Evolutionary conservation across 2,113 vertebrate genomes (phyloP).

Genomic region (Ptilonorhynchus violaceus): DNA sequence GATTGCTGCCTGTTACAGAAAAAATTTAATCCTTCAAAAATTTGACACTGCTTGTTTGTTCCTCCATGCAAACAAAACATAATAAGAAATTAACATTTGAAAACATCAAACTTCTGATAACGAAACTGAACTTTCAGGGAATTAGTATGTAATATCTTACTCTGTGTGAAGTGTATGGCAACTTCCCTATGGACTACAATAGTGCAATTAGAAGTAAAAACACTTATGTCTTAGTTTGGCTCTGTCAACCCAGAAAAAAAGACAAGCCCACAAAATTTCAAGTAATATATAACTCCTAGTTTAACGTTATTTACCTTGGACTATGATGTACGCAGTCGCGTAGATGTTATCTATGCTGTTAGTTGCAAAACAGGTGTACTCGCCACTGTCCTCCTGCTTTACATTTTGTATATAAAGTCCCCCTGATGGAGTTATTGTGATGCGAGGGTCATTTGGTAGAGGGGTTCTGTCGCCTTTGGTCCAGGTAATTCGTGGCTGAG

Average conservation of each 20-base stretch:
- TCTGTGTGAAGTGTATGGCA: neutral
- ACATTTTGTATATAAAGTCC: slow-evolving; percentile 94
- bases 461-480: slow-evolving; percentile 87
- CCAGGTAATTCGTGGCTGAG: slow-evolving; percentile 89
- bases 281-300: neutral
- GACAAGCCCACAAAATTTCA: neutral
- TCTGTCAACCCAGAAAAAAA: neutral
- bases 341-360: slow-evolving; percentile 92
- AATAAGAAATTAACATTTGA: neutral
- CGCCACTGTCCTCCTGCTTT: slow-evolving; percentile 84
- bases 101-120: neutral
- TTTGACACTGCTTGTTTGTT: neutral
- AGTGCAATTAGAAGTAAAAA: neutral
- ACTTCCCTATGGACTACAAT: neutral
- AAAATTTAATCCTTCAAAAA: neutral
- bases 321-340: slow-evolving; percentile 89
- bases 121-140: neutral
- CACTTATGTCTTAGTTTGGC: neutral
- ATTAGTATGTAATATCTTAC: neutral
- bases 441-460: slow-evolving; percentile 84
- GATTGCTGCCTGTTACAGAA: neutral
- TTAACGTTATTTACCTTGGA: slow-evolving; percentile 82
- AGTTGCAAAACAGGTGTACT: slow-evolving; percentile 92
- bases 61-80: neutral
- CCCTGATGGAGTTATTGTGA: slow-evolving; percentile 89